Base-by-base conservation (phyloP, 2,797 vertebrate genomes). In the Enteromius radiatus region DNA sequence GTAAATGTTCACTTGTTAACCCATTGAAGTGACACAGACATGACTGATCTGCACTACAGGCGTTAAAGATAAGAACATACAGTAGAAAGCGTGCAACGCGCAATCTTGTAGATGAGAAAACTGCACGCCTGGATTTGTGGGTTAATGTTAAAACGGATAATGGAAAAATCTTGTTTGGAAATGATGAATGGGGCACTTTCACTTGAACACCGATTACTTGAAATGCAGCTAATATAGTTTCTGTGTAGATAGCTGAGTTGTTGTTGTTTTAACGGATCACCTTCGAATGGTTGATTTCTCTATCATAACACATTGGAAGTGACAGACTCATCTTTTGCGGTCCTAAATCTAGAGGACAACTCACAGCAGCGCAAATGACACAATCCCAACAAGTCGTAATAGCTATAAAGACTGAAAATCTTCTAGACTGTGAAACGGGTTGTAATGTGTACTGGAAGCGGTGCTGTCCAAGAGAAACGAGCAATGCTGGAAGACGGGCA, bases 221-320 rank as follows among this genome's bases (percentile, higher is more conserved):
- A 81, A 81, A 64, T 74, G 31, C 23, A 26, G 36, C 33, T 61
- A 61, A 81, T 79, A 59, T 19, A n/a, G 45, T 65, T 74, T 71
- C 28, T 47, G 68, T 63, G 38, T 36, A 26, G 15, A 68, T 28
- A 54, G 33, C 26, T 5, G 36, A 17, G 52, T 59, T 75, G 49
- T 63, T 45, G 3, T n/a, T 76, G 64, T 38, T 36, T 45, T 45
- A 80, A 41, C n/a, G 11, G 23, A 59, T 69, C 17, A 21, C 2
- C 5, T 43, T 79, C 47, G 52, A 54, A 19, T 54, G 17, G 49
- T 9, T 23, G 52, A 45, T 15, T 49, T 64, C 43, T 59, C 11
- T 56, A 7, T 31, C 23, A 23, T 12, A 63, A 21, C 5, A 81
- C 38, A 80, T 71, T 38, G 45, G 31, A 81, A 49, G 41, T 74